Percentiles rank a stretch among this genome's conserved stretches.
Conservation (phyloP, 2,888 invertebrate species). For the Arrhopalites spinosus region DNA sequence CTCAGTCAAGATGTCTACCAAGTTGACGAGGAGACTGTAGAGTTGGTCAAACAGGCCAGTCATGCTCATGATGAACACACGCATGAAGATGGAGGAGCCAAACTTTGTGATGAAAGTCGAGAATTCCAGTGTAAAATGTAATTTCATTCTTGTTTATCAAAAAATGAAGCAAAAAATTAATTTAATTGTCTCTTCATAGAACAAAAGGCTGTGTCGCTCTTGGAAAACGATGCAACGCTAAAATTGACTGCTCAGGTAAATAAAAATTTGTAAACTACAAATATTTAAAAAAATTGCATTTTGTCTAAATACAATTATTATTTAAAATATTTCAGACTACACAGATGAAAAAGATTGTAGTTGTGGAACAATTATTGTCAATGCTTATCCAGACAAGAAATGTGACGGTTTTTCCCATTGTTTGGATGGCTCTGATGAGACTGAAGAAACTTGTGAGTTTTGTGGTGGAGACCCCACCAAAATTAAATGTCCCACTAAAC, state of each 20-base stretch:
- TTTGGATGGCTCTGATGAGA: background rate
- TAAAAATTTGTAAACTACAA: too few relatives aligned
- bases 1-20: slow-evolving; percentile 1
- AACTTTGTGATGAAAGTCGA: slow-evolving; percentile 8
- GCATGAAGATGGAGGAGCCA: slow-evolving; percentile 17
- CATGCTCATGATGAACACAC: slow-evolving; percentile 22
- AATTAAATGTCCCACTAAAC: background rate
- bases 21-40: slow-evolving; percentile 15
- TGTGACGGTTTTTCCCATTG: background rate
- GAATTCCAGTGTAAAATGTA: slow-evolving; percentile 39
- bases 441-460: background rate
- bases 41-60: slow-evolving; percentile 13
- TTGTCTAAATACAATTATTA: background rate
- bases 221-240: slow-evolving; percentile 12
- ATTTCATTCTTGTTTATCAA: background rate
- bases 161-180: background rate
- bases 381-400: slow-evolving; percentile 60
- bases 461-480: background rate
- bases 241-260: slow-evolving; percentile 57
- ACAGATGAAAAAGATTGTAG: slow-evolving; percentile 27
- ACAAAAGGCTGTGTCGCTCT: slow-evolving; percentile 30
- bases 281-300: background rate
- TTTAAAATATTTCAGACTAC: too few relatives aligned
- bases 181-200: slow-evolving; percentile 11
- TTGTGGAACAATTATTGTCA: slow-evolving; percentile 24